A percentile compares a stretch with the other conserved stretches of the same genome.
Evolutionary conservation across 1,140 invertebrate species (phyloP).

Genomic region (Bombus polaris): DNA sequence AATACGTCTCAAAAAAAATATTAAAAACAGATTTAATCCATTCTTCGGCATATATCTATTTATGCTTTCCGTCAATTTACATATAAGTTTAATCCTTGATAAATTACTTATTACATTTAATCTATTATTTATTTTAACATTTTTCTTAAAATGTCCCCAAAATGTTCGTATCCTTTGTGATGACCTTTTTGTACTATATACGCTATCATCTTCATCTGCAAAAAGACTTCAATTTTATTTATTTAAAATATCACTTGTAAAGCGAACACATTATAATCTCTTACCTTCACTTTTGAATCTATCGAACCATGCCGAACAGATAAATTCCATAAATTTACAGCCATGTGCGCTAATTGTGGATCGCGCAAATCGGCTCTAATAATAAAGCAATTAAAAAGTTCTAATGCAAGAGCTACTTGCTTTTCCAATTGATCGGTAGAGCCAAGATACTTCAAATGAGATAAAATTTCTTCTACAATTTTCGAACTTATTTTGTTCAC

Average conservation of each 20-base stretch:
- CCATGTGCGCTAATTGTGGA: constrained; percentile 85
- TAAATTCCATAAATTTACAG: constrained; percentile 91
- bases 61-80: background rate
- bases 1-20: constrained; percentile 33
- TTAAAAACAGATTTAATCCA: constrained; percentile 30
- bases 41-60: background rate
- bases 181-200: constrained; percentile 76
- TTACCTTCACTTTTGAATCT: constrained; percentile 83
- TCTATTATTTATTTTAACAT: constrained; percentile 60
- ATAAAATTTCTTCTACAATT: constrained; percentile 90
- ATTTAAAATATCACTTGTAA: background rate
- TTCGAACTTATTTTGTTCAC: constrained; percentile 90
- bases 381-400: constrained; percentile 89
- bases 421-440: constrained; percentile 84
- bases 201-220: constrained; percentile 71
- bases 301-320: constrained; percentile 85
- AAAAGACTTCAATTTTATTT: background rate
- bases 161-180: constrained; percentile 71
- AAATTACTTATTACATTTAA: background rate
- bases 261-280: constrained; percentile 7
- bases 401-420: constrained; percentile 88
- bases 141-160: constrained; percentile 74
- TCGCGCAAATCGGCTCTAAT: constrained; percentile 87
- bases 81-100: background rate
- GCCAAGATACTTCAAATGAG: constrained; percentile 87